phyloP scores from a whole-genome alignment of 2,113 vertebrate species.

The Zootoca vivipara region DNA sequence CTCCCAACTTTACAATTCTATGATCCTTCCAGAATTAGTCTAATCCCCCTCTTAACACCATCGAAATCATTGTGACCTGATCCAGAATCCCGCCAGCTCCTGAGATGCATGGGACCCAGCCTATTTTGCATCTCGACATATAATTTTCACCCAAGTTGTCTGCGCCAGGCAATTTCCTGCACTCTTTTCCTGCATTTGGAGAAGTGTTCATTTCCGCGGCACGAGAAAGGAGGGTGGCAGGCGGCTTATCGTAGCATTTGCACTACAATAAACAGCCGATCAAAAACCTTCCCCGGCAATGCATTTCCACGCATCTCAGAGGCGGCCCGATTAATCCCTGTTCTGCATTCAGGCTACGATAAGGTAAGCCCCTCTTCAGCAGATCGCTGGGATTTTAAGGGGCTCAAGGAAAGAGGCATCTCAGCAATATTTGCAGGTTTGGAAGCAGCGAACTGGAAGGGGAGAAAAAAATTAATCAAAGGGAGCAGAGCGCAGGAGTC shows the following conservation, averaged over 20 bases:
- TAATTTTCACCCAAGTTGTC: not conserved
- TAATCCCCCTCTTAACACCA: too few species aligned
- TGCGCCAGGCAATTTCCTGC: not conserved
- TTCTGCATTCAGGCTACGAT: not conserved
- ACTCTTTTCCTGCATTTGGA: not conserved
- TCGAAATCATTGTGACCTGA: not conserved
- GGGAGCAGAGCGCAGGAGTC: not conserved
- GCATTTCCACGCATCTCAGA: accelerated
- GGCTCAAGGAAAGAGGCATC: not conserved
- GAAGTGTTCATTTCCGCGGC: not conserved
- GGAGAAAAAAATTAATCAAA: constrained; percentile 12
- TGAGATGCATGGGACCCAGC: not conserved
- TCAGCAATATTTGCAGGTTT: constrained; percentile 30
- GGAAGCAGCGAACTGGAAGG: not conserved
- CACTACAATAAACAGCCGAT: not conserved
- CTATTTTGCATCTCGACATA: too few species aligned
- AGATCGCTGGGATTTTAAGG: not conserved
- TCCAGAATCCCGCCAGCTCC: not conserved
- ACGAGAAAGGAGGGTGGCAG: not conserved
- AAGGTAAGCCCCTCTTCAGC: not conserved
- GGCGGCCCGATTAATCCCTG: not conserved
- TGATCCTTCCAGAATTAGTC: too few species aligned
- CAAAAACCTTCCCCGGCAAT: not conserved
- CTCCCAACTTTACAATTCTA: too few species aligned
- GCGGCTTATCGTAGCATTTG: too few species aligned